Base-by-base conservation (phyloP, 2,113 vertebrate species). In the Tachycineta bicolor region DNA sequence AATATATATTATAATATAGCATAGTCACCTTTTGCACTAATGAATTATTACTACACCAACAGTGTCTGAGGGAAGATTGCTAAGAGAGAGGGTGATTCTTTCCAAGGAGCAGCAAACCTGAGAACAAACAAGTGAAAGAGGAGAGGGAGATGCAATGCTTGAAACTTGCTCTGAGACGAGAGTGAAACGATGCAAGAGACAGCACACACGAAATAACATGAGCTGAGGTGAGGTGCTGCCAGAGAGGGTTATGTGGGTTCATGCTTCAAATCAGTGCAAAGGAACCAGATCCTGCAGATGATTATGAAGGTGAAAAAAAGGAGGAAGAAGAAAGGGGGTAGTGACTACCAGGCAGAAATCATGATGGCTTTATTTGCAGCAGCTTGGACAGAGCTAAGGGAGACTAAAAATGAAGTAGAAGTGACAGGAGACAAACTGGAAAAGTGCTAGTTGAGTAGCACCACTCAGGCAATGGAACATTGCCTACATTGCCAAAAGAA, bases 251-350 rank as follows among this genome's bases (percentile, higher is more conserved):
- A 8, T 20, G 26, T 21, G 55, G 26, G 41, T 31, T 87, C 73
- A 39, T 8, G 26, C 44, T 87, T 65, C 58, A 47, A 91, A 69
- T 22, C 59, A 63, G 17, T 65, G 21, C 50, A 86, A 58, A 83
- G 47, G 26, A 69, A 76, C 25, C 0, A 0, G 37, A 62, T 44
- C 23, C 29, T 70, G 24, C 7, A 69, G 26, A 20, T 28, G 21
- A 33, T 89, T 60, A 82, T 64, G 39, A 82, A 46, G 50, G 19
- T 88, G 59, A 46, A 69, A 70, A 82, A 75, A n/a, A 53, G 46
- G 41, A 55, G 10, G 14, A 64, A 68, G 47, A 81, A 78, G 67
- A 77, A 83, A 79, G 26, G 2, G 25, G 5, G 52, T n/a, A n/a
- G n/a, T 7, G 34, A 34, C 2, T 34, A 65, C 18, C 12, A 44